Evolutionary conservation across 1,140 invertebrate species (phyloP).

Genomic region (Drosophila pachea): DNA sequence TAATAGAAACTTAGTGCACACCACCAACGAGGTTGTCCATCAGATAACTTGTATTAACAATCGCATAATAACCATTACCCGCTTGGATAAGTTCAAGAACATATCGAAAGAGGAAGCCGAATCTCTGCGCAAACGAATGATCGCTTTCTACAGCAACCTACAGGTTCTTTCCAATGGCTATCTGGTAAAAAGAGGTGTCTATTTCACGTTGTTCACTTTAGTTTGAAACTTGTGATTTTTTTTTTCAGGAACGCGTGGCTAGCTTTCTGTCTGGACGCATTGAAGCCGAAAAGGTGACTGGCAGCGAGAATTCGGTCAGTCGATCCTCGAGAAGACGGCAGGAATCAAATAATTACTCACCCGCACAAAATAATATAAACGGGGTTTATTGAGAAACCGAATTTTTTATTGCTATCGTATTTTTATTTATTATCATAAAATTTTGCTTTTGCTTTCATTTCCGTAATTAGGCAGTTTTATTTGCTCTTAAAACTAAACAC

Average conservation of each 20-base stretch:
- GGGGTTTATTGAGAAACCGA: conserved; percentile 76
- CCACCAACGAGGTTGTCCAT: conserved; percentile 70
- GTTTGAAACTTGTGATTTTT: not conserved
- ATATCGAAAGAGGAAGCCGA: conserved; percentile 75
- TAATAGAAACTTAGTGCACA: conserved; percentile 62
- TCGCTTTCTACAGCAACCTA: conserved; percentile 65
- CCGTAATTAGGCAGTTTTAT: conserved; percentile 52
- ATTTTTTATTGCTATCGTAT: conserved; percentile 73
- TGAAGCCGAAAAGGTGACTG: conserved; percentile 75
- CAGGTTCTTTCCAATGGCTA: conserved; percentile 65
- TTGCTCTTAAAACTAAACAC: conserved; percentile 21
- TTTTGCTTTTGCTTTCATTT: conserved; percentile 73
- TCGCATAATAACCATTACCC: conserved; percentile 68
- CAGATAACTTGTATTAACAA: conserved; percentile 71
- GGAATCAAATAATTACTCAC: conserved; percentile 60
- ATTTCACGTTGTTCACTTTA: not conserved
- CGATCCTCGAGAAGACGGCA: conserved; percentile 57
- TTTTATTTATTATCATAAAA: conserved; percentile 76
- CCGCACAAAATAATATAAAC: conserved; percentile 77
- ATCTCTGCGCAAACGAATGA: conserved; percentile 66
- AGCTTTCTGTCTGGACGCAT: conserved; percentile 75
- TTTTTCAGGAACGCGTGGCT: conserved; percentile 67
- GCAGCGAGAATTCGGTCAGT: conserved; percentile 52
- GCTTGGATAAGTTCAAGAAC: conserved; percentile 67
- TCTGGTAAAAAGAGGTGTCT: conserved; percentile 56